Evolutionary conservation across 2,113 vertebrate genomes (phyloP).

Genomic region (Tupaia chinensis): DNA sequence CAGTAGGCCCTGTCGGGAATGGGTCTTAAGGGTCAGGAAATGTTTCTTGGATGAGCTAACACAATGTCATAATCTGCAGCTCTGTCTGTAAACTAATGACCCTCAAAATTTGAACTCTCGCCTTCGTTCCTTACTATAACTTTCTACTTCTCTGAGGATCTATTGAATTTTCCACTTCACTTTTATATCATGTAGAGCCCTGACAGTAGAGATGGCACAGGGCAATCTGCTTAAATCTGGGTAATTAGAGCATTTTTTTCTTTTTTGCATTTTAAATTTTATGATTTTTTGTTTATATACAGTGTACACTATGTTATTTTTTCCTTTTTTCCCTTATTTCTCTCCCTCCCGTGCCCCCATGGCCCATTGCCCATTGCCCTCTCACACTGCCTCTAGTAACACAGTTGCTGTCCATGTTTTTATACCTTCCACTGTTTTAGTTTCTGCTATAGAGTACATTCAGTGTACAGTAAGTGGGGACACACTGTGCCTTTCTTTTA

Average conservation of each 20-base stretch:
- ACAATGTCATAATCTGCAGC: not conserved
- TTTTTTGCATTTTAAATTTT: no score
- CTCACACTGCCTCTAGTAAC: no score
- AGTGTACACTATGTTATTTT: no score
- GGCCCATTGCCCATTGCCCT: no score
- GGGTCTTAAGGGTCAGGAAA: not conserved
- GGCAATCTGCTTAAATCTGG: not conserved
- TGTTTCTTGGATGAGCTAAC: not conserved
- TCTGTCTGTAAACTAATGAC: not conserved
- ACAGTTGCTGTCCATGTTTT: no score
- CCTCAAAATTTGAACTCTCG: not conserved
- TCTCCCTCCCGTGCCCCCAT: no score
- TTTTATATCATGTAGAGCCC: not conserved
- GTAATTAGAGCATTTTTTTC: not conserved
- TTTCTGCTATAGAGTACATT: no score
- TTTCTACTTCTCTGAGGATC: not conserved
- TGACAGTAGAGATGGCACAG: not conserved
- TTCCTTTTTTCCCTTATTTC: no score
- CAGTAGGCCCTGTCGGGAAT: not conserved
- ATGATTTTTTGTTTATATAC: no score
- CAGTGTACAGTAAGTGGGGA: no score
- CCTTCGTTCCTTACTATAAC: rapidly evolving
- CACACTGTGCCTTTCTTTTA: no score
- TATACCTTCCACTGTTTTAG: no score
- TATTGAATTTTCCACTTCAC: not conserved